phyloP scores from a whole-genome alignment of 2,113 vertebrate genomes.

The Anser cygnoides region DNA sequence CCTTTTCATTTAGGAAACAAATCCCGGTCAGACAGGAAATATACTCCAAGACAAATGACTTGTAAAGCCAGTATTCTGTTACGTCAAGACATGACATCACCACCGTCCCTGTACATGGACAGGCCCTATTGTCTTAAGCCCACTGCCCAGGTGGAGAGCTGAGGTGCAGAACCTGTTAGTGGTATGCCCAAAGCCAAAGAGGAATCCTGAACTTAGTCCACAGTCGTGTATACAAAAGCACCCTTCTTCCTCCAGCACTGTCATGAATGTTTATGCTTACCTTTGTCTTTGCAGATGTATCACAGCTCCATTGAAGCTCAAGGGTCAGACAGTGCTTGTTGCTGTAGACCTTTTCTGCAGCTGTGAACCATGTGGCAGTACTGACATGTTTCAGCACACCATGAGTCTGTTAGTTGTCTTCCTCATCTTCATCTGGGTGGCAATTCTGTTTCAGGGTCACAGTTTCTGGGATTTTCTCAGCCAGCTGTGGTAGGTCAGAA shows the following conservation, averaged over 20 bases:
- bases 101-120: fast-evolving
- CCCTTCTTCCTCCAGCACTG: neutral
- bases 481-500: conserved; percentile 42
- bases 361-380: conserved; percentile 65
- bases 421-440: conserved; percentile 66
- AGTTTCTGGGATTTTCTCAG: conserved; percentile 71
- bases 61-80: neutral
- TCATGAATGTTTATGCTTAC: conserved; percentile 13
- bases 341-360: conserved; percentile 65
- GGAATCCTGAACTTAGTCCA: neutral
- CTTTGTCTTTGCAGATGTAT: conserved; percentile 69
- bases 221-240: neutral
- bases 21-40: neutral
- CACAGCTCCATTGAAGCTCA: conserved; percentile 72
- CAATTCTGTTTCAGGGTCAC: conserved; percentile 76
- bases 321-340: conserved; percentile 64
- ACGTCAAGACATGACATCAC: neutral
- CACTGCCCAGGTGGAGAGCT: neutral
- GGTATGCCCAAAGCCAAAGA: neutral
- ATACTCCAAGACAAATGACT: neutral
- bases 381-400: conserved; percentile 73
- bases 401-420: conserved; percentile 44
- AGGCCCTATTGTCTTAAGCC: neutral
- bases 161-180: neutral
- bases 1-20: neutral